Base-by-base conservation (phyloP, 2,888 invertebrate species). In the Acanthosepion pharaonis region DNA sequence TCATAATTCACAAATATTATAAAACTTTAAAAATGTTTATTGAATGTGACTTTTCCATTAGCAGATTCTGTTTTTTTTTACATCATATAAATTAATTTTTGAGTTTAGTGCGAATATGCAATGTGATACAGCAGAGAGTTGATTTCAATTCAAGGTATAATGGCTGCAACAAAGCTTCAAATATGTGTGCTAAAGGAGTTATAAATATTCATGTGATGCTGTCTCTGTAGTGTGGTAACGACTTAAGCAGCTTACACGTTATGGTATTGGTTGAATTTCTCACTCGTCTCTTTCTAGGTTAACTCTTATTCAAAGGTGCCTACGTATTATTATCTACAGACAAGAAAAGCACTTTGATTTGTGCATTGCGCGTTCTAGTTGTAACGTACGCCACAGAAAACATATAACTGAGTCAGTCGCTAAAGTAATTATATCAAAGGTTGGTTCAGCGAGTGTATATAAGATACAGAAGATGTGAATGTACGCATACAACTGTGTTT, bases 241-340 rank as follows among this genome's bases (percentile, higher is more conserved):
- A 78, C 78, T 78, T 78, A 78, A 78, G 78, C 78, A 78, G 78
- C 78, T 78, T 78, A 78, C 78, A n/a, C 78, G 78, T 78, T 78
- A 78, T 33, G n/a, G 23, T 33, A 33, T 33, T 78, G 78, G 78
- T 18, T 78, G n/a, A n/a, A 78, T 78, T 8, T 78, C 78, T 78
- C 78, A 78, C n/a, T 33, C 15, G 78, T 33, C n/a, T 78, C 6
- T 78, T 78, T 78, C 78, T 78, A n/a, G 78, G 78, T 78, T 78
- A 78, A 78, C 78, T 78, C n/a, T 11, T n/a, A 78, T 33, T 78
- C 78, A 78, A 78, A 78, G n/a, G n/a, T 33, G n/a, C n/a, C 15
- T 33, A 78, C 15, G 78, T 78, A 78, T n/a, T n/a, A 78, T 78
- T 78, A 78, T 78, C n/a, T 78, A n/a, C n/a, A 78, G 78, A 78